Evolutionary conservation across 2,888 invertebrate genomes (phyloP).

Genomic region (Rugalucina vietnamica): DNA sequence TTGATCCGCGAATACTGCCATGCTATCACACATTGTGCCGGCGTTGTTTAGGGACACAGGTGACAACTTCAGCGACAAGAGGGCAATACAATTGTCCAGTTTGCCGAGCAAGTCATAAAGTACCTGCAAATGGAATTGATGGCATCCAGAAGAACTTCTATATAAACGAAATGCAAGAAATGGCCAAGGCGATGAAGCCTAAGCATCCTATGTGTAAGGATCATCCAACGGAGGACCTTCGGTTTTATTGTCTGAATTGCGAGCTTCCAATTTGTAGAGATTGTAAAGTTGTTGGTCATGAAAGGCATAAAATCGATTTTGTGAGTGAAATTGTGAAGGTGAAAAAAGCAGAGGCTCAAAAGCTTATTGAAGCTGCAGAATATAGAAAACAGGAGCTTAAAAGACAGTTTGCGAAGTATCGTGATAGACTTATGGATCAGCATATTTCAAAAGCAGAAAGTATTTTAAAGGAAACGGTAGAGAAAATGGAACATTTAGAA

Average conservation of each 20-base stretch:
- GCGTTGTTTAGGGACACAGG: background rate
- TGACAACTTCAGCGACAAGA: background rate
- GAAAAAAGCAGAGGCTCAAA: no score
- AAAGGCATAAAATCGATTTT: background rate
- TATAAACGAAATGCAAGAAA: background rate
- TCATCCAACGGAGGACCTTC: background rate
- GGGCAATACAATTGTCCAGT: background rate
- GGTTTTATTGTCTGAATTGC: background rate
- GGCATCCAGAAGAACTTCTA: slow-evolving; percentile 11
- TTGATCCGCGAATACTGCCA: slow-evolving; percentile 13
- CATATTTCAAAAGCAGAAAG: no score
- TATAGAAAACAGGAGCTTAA: no score
- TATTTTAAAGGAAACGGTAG: no score
- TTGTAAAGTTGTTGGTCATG: background rate
- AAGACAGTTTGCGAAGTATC: no score
- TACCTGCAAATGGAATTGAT: slow-evolving; percentile 2
- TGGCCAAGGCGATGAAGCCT: background rate
- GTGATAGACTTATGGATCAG: no score
- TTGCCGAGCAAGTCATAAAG: background rate
- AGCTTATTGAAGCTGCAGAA: no score
- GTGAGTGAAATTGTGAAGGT: background rate
- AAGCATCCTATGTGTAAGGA: background rate
- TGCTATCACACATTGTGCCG: slow-evolving; percentile 25
- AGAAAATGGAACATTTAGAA: no score
- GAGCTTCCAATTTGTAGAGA: background rate